These are phyloP conservation scores for Podarcis muralis DNA, from an alignment of 2,113 vertebrate species.

Conservation along the genomic window DNA sequence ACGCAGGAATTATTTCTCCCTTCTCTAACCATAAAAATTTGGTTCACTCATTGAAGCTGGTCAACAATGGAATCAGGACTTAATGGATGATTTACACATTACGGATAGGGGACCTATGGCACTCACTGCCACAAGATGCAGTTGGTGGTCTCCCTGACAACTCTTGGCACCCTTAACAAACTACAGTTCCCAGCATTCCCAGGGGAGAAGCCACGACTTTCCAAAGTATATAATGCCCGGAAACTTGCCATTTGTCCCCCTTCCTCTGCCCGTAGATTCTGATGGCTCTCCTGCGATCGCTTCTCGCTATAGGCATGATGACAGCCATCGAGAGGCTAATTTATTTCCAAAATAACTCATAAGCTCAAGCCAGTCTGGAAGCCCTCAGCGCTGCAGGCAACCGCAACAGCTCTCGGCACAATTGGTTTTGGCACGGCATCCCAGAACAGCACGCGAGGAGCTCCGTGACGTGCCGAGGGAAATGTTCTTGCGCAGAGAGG, in stretches of 20 bases:
- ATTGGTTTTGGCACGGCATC: not conserved
- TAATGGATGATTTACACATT: too few relatives aligned
- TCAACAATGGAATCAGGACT: too few relatives aligned
- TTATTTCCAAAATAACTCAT: not conserved
- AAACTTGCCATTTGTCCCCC: not conserved
- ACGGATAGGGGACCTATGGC: too few relatives aligned
- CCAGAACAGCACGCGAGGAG: not conserved
- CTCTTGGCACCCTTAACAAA: too few relatives aligned
- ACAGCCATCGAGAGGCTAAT: not conserved
- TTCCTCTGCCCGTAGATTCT: too few relatives aligned
- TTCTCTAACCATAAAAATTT: too few relatives aligned
- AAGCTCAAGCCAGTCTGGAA: conserved; percentile 2
- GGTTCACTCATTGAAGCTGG: too few relatives aligned
- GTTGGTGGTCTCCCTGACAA: too few relatives aligned
- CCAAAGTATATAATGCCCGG: not conserved
- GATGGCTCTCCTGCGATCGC: not conserved
- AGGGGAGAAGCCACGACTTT: too few relatives aligned
- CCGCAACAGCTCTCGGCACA: not conserved
- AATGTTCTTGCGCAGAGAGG: not conserved
- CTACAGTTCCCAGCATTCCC: too few relatives aligned
- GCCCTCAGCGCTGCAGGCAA: not conserved
- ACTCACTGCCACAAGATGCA: too few relatives aligned
- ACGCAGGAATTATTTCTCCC: too few relatives aligned
- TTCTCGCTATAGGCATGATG: not conserved
- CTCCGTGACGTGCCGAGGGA: not conserved